Conservation (phyloP, 2,888 invertebrate species). For the Gryllus longicercus region DNA sequence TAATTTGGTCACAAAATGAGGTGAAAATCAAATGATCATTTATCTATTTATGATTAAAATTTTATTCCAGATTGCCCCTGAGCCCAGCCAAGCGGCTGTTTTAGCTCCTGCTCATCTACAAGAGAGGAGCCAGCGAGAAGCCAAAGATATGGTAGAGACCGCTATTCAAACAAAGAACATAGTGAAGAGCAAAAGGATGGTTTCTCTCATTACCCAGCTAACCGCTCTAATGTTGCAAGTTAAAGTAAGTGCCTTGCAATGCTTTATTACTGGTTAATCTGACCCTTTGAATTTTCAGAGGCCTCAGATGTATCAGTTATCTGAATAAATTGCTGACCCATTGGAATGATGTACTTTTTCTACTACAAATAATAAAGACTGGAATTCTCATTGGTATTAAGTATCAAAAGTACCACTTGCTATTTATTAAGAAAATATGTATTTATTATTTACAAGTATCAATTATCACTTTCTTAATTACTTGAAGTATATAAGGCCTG, state of each 20-base stretch:
- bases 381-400: too few relatives aligned
- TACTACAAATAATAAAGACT: too few relatives aligned
- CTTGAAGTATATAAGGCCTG: too few relatives aligned
- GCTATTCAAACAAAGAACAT: conserved; percentile 53
- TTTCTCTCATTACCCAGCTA: conserved; percentile 79
- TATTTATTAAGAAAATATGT: too few relatives aligned
- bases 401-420: too few relatives aligned
- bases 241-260: conserved; percentile 52
- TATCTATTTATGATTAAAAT: not conserved
- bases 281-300: too few relatives aligned
- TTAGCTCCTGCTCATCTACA: conserved; percentile 82
- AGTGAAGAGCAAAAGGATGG: conserved; percentile 57
- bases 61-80: conserved; percentile 67
- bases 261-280: not conserved
- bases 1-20: not conserved
- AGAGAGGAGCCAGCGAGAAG: conserved; percentile 83
- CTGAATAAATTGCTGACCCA: too few relatives aligned
- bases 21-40: too few relatives aligned
- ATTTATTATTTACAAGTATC: too few relatives aligned
- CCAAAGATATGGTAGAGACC: conserved; percentile 72
- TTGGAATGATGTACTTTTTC: too few relatives aligned
- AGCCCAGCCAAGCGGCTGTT: conserved; percentile 81
- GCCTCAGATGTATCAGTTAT: too few relatives aligned
- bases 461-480: too few relatives aligned
- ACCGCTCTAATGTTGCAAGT: conserved; percentile 88